Evolutionary conservation across 2,113 vertebrate species (phyloP).

Genomic region (Tychaedon coryphoeus): DNA sequence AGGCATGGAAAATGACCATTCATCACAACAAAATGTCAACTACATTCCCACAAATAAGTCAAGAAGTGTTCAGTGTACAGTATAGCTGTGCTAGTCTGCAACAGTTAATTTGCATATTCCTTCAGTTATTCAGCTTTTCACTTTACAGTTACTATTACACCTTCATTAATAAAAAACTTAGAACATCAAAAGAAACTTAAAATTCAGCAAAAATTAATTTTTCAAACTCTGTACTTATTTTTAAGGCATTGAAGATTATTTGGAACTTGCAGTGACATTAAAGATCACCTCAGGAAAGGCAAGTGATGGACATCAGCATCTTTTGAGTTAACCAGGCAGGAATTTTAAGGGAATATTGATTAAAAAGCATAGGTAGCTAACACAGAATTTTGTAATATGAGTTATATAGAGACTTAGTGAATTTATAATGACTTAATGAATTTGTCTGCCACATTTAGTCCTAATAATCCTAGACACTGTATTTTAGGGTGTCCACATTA

Average conservation of each 20-base stretch:
- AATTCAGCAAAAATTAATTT: background rate
- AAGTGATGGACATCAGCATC: background rate
- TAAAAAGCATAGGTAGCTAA: background rate
- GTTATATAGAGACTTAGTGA: background rate
- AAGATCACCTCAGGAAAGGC: background rate
- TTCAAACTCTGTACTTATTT: background rate
- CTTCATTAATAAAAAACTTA: background rate
- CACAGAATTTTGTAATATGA: background rate
- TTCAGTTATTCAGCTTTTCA: background rate
- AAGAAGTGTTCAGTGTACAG: background rate
- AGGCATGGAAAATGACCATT: background rate
- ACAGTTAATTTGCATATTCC: background rate
- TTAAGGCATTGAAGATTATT: background rate
- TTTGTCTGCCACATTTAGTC: background rate
- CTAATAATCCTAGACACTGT: background rate
- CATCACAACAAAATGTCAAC: slow-evolving; percentile 3
- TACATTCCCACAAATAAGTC: slow-evolving; percentile 15
- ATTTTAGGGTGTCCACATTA: background rate
- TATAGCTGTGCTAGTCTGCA: background rate
- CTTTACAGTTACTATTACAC: background rate
- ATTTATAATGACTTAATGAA: background rate
- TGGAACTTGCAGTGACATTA: background rate
- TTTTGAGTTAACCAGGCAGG: background rate
- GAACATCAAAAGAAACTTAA: background rate
- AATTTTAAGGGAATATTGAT: background rate